Evolutionary conservation across 2,888 invertebrate genomes (phyloP), one percentile per base, ranked within the genome.

Genomic region (Heteromyza rotundicornis): DNA sequence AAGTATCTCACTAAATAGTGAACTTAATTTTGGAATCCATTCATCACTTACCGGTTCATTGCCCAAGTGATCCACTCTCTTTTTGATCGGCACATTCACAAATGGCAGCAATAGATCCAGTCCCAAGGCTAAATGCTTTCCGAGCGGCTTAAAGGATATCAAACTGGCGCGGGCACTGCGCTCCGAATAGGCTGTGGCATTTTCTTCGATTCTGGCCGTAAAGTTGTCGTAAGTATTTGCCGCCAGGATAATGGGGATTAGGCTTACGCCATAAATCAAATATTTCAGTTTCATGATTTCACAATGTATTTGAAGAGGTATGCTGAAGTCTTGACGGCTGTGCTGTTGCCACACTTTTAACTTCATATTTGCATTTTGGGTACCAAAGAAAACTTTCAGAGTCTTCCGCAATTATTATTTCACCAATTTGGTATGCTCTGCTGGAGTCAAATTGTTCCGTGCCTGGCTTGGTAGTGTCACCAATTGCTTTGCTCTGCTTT

Each of bases 21-120:
- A 12, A 32, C n/a, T n/a, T n/a, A n/a, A 32, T 32, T 5, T 8
- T 32, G 12, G 32, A 32, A 12, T 5, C 5, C 10, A 27, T 27
- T 27, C 27, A 16, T 10, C 50, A 56, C 64, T 63, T 62, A 70
- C 69, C 35, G 64, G 63, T 50, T 66, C 62, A 52, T 63, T 63
- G 32, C 67, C 70, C 51, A 58, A 24, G 16, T 58, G 51, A 57
- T 67, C 66, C 8, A 47, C 10, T 14, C 50, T 32, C 8, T 62
- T 61, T 19, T 70, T 69, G 12, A 76, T 57, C 1, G 80, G 80
- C 59, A 80, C 71, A 56, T 75, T 71, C 1, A 79, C 23, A 32
- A 79, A 79, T 2, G 79, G 79, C 65, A 79, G 49, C 23, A 75
- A 49, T 32, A 75, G 73, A 61, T 79, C 77, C 58, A 79, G 55